Conservation (phyloP, 2,797 vertebrate genomes). For the Acanthurus leucopareius region DNA sequence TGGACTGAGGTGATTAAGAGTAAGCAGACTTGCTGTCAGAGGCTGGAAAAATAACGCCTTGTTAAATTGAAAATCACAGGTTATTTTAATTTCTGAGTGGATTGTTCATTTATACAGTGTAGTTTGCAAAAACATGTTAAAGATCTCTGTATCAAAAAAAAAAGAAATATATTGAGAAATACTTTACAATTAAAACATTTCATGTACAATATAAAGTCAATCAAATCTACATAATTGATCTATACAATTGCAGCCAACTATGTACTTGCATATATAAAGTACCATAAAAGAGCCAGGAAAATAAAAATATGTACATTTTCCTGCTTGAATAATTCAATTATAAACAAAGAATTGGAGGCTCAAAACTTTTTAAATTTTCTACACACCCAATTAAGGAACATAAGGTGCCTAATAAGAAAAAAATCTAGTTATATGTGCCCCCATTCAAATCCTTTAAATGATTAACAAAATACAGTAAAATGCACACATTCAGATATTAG, state of each 20-base stretch:
- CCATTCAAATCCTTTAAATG: constrained; percentile 45
- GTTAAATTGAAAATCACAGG: constrained; percentile 59
- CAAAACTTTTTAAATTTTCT: constrained; percentile 32
- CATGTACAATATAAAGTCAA: constrained; percentile 86
- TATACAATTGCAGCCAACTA: constrained; percentile 77
- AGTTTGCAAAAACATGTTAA: constrained; percentile 64
- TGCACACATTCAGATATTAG: constrained; percentile 42
- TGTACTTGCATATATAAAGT: constrained; percentile 67
- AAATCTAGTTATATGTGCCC: constrained; percentile 54
- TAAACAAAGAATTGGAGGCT: constrained; percentile 57
- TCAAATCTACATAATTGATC: constrained; percentile 81
- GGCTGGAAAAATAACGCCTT: constrained; percentile 9
- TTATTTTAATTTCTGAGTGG: constrained; percentile 72
- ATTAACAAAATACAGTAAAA: constrained; percentile 70
- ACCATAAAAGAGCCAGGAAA: constrained; percentile 75
- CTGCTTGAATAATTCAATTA: constrained; percentile 67
- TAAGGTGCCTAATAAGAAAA: constrained; percentile 68
- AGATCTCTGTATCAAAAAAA: constrained; percentile 76
- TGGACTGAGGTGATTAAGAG: neutral
- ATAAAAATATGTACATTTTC: constrained; percentile 77
- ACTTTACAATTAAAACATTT: constrained; percentile 90
- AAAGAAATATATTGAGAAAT: constrained; percentile 82
- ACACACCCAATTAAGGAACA: constrained; percentile 54
- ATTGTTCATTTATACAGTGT: constrained; percentile 73
- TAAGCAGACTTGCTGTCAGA: too few relatives aligned